Evolutionary conservation across 2,888 invertebrate species (phyloP).

Genomic region (Spisula solida): DNA sequence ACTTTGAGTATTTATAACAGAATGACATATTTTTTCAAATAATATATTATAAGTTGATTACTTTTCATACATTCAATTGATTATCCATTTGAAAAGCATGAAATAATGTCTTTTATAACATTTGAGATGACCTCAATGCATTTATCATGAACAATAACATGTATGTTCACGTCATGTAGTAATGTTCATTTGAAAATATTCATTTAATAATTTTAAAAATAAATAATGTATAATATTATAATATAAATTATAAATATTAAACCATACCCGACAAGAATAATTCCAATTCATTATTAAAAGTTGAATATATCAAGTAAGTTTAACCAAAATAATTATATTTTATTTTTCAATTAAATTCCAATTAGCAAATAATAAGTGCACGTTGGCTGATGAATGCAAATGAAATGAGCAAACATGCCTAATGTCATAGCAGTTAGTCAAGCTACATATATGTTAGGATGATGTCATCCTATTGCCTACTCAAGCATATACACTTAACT

Average conservation of each 20-base stretch:
- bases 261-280: slow-evolving; percentile 68
- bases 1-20: neutral
- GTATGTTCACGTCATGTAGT: no score
- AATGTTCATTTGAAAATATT: no score
- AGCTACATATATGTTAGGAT: slow-evolving; percentile 68
- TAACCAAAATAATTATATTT: neutral
- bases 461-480: slow-evolving; percentile 67
- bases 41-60: neutral
- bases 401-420: slow-evolving; percentile 45
- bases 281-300: slow-evolving; percentile 57
- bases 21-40: neutral
- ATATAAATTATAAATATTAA: neutral
- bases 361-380: slow-evolving; percentile 34
- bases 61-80: no score
- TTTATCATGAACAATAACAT: no score
- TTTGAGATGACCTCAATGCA: no score
- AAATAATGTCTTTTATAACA: no score
- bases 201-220: no score
- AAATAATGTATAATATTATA: neutral
- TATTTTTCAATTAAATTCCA: slow-evolving; percentile 32
- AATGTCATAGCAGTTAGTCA: slow-evolving; percentile 69
- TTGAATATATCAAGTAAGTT: neutral
- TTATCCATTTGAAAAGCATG: no score
- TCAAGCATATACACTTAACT: slow-evolving; percentile 71
- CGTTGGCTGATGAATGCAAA: slow-evolving; percentile 28